Conservation (phyloP, 2,888 invertebrate species). For the Nomada lathburiana region DNA sequence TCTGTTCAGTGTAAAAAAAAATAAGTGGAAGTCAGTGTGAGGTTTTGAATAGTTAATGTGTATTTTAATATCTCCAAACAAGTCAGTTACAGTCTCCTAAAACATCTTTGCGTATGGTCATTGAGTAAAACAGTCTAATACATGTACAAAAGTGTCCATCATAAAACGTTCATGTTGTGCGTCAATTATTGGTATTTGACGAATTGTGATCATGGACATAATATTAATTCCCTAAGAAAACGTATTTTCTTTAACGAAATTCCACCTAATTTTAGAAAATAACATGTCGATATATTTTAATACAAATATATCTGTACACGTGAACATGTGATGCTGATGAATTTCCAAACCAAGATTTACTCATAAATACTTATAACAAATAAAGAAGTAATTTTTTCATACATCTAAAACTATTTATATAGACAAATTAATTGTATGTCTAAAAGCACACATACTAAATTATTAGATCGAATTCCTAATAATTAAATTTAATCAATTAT, state of each 20-base stretch:
- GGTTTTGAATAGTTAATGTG: conserved; percentile 77
- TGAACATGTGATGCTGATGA: conserved; percentile 36
- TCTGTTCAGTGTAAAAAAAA: conserved; percentile 55
- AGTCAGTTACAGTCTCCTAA: conserved; percentile 82
- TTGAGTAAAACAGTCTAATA: conserved; percentile 76
- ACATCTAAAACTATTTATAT: not conserved
- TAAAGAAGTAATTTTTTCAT: not conserved
- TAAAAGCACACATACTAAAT: not conserved
- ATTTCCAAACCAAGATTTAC: conserved; percentile 68
- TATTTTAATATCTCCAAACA: conserved; percentile 77
- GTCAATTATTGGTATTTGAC: conserved; percentile 67
- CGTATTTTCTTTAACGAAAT: conserved; percentile 38
- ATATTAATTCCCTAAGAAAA: conserved; percentile 53
- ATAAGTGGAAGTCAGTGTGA: conserved; percentile 75
- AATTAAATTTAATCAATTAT: conserved; percentile 3
- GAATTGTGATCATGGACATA: conserved; percentile 60
- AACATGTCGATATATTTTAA: conserved; percentile 52
- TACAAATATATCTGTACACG: conserved; percentile 46
- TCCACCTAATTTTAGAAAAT: conserved; percentile 45
- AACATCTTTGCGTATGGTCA: conserved; percentile 76
- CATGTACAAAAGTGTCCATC: conserved; percentile 70
- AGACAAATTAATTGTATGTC: not conserved
- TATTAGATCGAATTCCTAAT: not conserved
- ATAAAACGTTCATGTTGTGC: conserved; percentile 69
- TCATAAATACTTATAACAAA: conserved; percentile 9